Percentiles rank a stretch among this genome's conserved stretches.
These are phyloP conservation scores for Synergus umbraculus DNA, from an alignment of 2,888 invertebrate species.

Conservation along the genomic window DNA sequence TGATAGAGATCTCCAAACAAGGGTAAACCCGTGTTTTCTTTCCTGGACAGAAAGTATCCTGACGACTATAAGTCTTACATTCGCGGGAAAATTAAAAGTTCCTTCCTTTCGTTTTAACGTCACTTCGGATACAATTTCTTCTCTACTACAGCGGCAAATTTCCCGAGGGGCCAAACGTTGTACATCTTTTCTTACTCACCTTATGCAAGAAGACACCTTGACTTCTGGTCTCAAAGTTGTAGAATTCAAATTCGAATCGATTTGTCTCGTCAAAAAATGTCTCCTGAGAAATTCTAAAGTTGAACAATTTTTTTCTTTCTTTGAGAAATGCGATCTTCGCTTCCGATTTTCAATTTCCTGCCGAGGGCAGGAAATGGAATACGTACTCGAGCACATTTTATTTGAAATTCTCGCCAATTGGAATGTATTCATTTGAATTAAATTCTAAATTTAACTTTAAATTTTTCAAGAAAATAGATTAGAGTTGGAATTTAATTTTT, in stretches of 20 bases:
- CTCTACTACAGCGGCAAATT: constrained; percentile 63
- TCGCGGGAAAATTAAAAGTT: constrained; percentile 60
- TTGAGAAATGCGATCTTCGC: not conserved
- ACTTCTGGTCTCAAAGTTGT: not conserved
- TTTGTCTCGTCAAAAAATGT: too few relatives aligned
- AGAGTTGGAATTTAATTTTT: not conserved
- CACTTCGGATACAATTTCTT: constrained; percentile 33
- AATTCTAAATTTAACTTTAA: too few relatives aligned
- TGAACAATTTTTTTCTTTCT: not conserved
- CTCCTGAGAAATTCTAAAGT: not conserved
- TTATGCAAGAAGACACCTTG: constrained; percentile 3
- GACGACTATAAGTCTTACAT: constrained; percentile 52
- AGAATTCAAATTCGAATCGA: not conserved
- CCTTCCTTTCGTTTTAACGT: constrained; percentile 10
- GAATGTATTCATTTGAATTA: not conserved
- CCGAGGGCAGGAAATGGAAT: not conserved
- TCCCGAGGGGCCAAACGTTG: constrained; percentile 60
- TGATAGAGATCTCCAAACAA: constrained; percentile 37
- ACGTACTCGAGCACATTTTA: constrained; percentile 1
- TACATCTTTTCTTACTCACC: not conserved
- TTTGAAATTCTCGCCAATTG: not conserved
- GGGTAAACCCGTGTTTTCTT: constrained; percentile 38
- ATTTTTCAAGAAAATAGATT: too few relatives aligned
- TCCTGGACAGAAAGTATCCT: constrained; percentile 13
- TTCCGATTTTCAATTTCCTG: constrained; percentile 16